Base-by-base conservation (phyloP, 2,113 vertebrate species). In the Coptodon bakossiorum region DNA sequence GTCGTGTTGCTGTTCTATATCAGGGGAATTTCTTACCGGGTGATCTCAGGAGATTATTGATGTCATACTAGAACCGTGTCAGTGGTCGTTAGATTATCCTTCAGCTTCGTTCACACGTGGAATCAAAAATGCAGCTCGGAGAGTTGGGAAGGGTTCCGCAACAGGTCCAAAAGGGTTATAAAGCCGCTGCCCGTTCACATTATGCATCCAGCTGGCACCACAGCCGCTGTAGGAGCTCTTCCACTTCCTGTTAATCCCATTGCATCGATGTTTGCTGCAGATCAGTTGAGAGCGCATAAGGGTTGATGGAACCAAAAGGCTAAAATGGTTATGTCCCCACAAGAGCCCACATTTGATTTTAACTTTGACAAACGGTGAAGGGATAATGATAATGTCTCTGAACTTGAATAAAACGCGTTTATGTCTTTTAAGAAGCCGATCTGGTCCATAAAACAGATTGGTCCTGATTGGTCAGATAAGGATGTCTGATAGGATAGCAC, bases 1-100 rank as follows among this genome's bases (percentile, higher is more conserved):
- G 68, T 80, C 8, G 61, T 87, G 78, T 81, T 85, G 88, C 24
- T 90, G 78, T 61, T 90, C 87, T 81, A 80, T 92, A 93, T 93
- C 93, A 91, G 90, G 88, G 92, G 82, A 91, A 84, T 88, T 76
- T 92, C 38, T 85, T 57, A 78, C 79, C 2, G 90, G 91, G 90
- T 84, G 90, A 91, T 95, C 95, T 96, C 96, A 96, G 95, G 95
- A 95, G 93, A 94, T 81, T 81, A 92, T 90, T 94, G 93, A 96
- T 96, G 96, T 97, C 96, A 95, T 80, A 92, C 54, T 71, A 82
- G 85, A 79, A 27, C 80, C 59, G 86, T 45, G 45, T 61, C 57
- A 52, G 90, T 43, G 8, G 3, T 90, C 68, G 14, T 56, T 71
- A 3, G 31, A 34, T 56, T 7, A 76, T 48, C 43, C 45, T 24